Evolutionary conservation across 2,888 invertebrate species (phyloP), one percentile per base, ranked within the genome.

Genomic region (Catonia carolina): DNA sequence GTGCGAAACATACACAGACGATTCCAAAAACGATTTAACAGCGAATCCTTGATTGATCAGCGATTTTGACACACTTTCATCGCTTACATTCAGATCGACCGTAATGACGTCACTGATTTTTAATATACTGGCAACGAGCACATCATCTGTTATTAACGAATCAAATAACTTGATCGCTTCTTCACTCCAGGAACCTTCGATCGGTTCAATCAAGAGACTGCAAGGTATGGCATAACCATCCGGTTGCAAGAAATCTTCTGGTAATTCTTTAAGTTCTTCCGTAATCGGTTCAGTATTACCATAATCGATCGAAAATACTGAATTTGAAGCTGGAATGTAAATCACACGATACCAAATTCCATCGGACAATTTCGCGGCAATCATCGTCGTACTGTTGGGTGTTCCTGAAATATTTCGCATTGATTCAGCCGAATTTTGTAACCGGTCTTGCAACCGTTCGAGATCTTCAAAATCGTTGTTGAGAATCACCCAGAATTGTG

Each of bases 401-500:
- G 41, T 55, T 6, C 53, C 53, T 12, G 39, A n/a, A 12, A 55
- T 48, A 27, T 48, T 48, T 12, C 27, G 22, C 22, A 48, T 49
- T 5, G 14, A n/a, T 15, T 33, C 8, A n/a, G 81, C 78, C 7
- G 77, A 74, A 18, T 77, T 75, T 69, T 86, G 85, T 1, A 89
- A 71, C 65, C 80, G 77, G 0, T 77, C 77, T 66, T 87, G 86
- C 1, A 87, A 74, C 36, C 76, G 74, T 2, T 78, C 75, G 2
- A 88, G 75, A 2, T 74, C 74, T 0, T 77, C 72, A 0, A 78
- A 65, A 54, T 83, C 79, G 27, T 82, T 79, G 1, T 71, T 66
- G 65, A 81, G 75, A 68, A 88, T 87, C 10, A 89, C 72, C 78
- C 86, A 89, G 71, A 89, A 86, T 63, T 85, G 82, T 35, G 81